Percentiles rank a stretch among this genome's conserved stretches.
Conservation (phyloP, 2,888 invertebrate genomes). For the Salpingus planirostris region DNA sequence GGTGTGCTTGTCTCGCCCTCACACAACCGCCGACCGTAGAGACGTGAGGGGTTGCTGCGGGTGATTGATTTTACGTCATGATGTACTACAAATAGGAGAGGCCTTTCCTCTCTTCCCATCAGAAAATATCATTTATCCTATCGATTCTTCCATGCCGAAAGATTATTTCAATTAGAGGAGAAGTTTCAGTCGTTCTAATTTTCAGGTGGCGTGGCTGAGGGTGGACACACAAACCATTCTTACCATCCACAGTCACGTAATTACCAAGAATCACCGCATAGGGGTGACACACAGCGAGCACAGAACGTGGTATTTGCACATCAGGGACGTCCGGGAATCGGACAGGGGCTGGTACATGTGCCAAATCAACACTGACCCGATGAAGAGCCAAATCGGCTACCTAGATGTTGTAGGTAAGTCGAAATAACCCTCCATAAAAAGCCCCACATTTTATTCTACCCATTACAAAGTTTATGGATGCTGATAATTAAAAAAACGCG, state of each 20-base stretch:
- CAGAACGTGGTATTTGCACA: slow-evolving; percentile 73
- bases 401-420: slow-evolving; percentile 57
- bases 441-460: neutral
- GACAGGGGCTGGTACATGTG: slow-evolving; percentile 83
- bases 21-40: no score
- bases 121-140: no score
- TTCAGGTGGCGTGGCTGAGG: slow-evolving; percentile 81
- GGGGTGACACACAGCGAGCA: slow-evolving; percentile 70
- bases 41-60: no score
- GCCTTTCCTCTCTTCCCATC: no score
- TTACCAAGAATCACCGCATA: slow-evolving; percentile 82
- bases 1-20: no score
- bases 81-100: no score
- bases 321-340: slow-evolving; percentile 66
- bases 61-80: no score
- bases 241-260: slow-evolving; percentile 81
- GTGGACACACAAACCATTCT: slow-evolving; percentile 86
- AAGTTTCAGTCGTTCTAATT: no score
- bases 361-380: slow-evolving; percentile 66
- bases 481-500: no score
- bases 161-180: no score
- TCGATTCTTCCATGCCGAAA: no score
- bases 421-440: no score
- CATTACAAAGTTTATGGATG: neutral
- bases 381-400: slow-evolving; percentile 61